Percentiles rank a stretch among this genome's conserved stretches.
Evolutionary conservation across 2,113 vertebrate species (phyloP).

Genomic region (Ochotona princeps): DNA sequence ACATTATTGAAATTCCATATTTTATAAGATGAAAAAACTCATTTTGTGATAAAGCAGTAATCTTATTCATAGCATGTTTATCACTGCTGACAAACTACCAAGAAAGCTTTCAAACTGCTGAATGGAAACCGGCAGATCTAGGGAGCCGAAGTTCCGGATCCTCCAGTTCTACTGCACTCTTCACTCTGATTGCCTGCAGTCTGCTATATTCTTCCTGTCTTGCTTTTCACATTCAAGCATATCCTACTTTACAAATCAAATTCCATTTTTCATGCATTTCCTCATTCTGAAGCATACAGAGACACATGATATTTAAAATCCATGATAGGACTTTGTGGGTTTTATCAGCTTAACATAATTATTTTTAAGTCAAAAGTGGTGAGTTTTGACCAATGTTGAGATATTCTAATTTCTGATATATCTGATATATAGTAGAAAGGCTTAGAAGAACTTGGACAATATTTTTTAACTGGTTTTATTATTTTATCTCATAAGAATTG

Average conservation of each 20-base stretch:
- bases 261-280: not conserved
- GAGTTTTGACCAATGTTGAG: not conserved
- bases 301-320: not conserved
- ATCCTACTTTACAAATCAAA: not conserved
- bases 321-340: not conserved
- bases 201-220: not conserved
- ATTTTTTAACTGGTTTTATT: not conserved
- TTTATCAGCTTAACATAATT: not conserved
- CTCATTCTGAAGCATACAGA: not conserved
- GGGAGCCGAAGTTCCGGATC: not conserved
- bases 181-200: not conserved
- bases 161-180: not conserved
- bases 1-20: not conserved
- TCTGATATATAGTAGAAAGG: not conserved
- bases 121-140: not conserved
- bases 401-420: not conserved
- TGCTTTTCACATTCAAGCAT: not conserved
- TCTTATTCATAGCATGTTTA: not conserved
- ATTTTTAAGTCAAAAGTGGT: not conserved
- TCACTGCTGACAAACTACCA: not conserved
- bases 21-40: not conserved
- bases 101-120: not conserved
- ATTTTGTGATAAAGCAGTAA: not conserved
- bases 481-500: not conserved
- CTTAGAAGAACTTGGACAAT: not conserved